These are phyloP conservation scores for Spermophilus dauricus DNA, from an alignment of 2,113 vertebrate genomes.

Conservation along the genomic window DNA sequence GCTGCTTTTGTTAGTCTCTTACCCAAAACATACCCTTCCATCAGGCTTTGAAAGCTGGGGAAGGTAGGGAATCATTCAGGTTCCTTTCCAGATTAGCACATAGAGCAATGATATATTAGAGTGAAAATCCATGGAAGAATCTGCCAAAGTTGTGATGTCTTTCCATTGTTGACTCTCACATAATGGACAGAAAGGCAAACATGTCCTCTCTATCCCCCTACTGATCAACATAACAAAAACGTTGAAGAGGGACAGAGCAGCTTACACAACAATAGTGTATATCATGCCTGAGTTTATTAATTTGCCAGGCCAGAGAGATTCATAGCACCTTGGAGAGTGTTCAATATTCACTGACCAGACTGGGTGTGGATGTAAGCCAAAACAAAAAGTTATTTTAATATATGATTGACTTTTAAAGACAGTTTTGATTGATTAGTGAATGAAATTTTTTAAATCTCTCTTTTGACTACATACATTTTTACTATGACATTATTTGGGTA, in stretches of 20 bases:
- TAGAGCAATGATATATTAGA: not conserved
- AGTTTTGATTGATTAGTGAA: not conserved
- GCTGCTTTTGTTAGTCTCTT: not conserved
- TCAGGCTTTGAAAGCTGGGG: not conserved
- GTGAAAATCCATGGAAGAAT: not conserved
- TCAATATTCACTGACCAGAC: not conserved
- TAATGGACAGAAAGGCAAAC: not conserved
- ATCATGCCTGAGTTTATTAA: not conserved
- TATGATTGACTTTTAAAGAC: not conserved
- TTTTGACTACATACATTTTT: not conserved
- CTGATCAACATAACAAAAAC: not conserved
- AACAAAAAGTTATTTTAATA: not conserved
- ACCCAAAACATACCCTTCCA: not conserved
- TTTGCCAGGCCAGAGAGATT: not conserved
- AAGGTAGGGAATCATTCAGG: not conserved
- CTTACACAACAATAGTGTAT: not conserved
- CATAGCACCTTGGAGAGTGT: not conserved
- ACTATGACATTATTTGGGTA: not conserved
- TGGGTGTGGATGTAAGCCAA: not conserved
- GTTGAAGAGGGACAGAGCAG: not conserved
- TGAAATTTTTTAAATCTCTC: not conserved
- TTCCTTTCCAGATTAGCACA: not conserved
- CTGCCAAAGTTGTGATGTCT: not conserved
- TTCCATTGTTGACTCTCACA: not conserved
- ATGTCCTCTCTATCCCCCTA: not conserved